phyloP scores from a whole-genome alignment of 2,113 vertebrate genomes.

The Oreotrochilus melanogaster region DNA sequence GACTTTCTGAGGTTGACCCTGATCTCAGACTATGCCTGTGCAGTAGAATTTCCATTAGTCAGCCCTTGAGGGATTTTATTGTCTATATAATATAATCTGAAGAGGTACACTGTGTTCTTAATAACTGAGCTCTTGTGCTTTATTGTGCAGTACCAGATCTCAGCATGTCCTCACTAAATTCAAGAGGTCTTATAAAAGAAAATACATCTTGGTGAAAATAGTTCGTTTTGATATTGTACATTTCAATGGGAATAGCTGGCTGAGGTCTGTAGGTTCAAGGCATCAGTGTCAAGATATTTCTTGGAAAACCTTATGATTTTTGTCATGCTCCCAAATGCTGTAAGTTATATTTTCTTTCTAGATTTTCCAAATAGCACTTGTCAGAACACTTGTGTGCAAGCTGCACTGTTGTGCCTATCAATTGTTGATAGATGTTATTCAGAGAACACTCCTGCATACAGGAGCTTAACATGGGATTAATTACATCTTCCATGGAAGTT shows the following conservation, averaged over 20 bases:
- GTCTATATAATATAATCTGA: not conserved
- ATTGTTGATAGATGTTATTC: not conserved
- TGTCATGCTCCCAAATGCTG: not conserved
- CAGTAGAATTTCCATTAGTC: not conserved
- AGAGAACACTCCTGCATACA: not conserved
- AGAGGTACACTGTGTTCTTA: slow-evolving; percentile 3
- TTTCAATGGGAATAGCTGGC: not conserved
- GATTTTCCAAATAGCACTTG: not conserved
- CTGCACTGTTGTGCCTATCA: not conserved
- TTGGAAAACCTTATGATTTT: slow-evolving; percentile 1
- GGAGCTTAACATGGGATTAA: not conserved
- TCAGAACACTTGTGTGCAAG: not conserved
- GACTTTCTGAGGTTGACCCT: not conserved
- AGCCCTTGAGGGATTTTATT: not conserved
- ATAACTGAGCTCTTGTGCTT: not conserved
- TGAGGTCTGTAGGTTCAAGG: not conserved
- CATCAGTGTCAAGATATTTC: not conserved
- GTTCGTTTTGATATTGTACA: not conserved
- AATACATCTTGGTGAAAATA: not conserved
- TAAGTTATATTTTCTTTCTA: not conserved
- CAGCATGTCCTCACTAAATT: not conserved
- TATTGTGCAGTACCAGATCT: not conserved
- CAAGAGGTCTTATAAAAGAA: not conserved
- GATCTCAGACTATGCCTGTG: not conserved
- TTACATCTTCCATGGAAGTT: not conserved